Conservation (phyloP, 2,113 vertebrate genomes). For the Toxotes jaculatrix region DNA sequence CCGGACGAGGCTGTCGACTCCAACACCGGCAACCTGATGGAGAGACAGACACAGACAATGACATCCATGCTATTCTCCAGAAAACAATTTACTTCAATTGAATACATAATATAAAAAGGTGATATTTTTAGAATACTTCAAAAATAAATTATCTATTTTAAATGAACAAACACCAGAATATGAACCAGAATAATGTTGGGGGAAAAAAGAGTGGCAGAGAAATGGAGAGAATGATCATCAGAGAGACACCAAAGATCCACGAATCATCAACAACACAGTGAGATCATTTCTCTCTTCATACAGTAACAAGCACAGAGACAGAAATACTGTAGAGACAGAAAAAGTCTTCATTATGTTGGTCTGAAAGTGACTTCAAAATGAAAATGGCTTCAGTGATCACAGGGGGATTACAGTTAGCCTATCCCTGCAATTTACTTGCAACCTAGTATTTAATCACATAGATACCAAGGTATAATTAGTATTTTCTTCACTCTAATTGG, state of each 20-base stretch:
- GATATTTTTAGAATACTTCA: not conserved
- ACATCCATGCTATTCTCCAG: too few relatives aligned
- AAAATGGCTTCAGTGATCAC: constrained; percentile 72
- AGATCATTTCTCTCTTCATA: constrained; percentile 43
- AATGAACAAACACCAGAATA: not conserved
- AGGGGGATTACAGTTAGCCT: constrained; percentile 74
- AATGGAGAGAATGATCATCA: constrained; percentile 15
- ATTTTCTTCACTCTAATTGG: constrained; percentile 81
- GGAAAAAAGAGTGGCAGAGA: not conserved
- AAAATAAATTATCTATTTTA: not conserved
- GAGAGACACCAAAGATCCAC: not conserved
- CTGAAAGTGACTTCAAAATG: constrained; percentile 77
- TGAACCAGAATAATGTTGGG: not conserved
- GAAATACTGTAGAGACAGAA: constrained; percentile 46
- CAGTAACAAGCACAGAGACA: constrained; percentile 50
- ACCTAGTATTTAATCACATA: constrained; percentile 77
- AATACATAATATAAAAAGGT: not conserved
- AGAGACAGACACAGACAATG: not conserved
- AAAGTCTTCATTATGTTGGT: constrained; percentile 64
- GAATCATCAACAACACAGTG: constrained; percentile 40
- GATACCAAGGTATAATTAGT: constrained; percentile 76
- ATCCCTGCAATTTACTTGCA: constrained; percentile 78
- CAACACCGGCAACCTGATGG: constrained; percentile 93
- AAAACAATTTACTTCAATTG: not conserved
- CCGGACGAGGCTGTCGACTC: constrained; percentile 94